Conservation (phyloP, 2,113 vertebrate genomes). For the Platichthys flesus region DNA sequence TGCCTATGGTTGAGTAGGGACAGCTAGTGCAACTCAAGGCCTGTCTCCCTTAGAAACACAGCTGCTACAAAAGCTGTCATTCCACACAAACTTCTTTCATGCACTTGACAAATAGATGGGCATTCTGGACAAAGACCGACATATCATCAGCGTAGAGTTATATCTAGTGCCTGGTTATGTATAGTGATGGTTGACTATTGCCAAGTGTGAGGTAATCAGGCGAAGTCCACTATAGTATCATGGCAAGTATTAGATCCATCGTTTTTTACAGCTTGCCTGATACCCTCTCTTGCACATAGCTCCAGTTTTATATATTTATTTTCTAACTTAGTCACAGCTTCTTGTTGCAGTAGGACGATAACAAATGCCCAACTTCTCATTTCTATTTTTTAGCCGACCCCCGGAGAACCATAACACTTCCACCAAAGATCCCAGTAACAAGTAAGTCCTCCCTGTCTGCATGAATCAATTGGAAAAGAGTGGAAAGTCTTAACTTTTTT, state of each 20-base stretch:
- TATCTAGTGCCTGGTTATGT: not conserved
- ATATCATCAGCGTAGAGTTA: not conserved
- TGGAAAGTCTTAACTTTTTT: not conserved
- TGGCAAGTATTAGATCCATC: too few species aligned
- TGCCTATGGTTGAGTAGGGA: too few species aligned
- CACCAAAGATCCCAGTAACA: not conserved
- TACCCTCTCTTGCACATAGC: too few species aligned
- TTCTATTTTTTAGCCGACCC: constrained; percentile 52
- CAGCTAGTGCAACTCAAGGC: too few species aligned
- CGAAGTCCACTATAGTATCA: too few species aligned
- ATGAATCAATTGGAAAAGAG: not conserved
- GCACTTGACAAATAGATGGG: not conserved
- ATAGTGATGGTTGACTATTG: not conserved
- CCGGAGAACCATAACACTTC: not conserved
- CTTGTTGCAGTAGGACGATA: not conserved
- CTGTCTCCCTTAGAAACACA: too few species aligned
- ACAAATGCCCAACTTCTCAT: not conserved
- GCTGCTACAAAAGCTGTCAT: too few species aligned
- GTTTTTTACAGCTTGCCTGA: too few species aligned
- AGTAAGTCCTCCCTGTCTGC: constrained; percentile 29
- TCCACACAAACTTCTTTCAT: too few species aligned
- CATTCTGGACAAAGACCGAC: not conserved
- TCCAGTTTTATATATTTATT: too few species aligned
- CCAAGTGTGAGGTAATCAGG: too few species aligned
- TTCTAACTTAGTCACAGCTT: too few species aligned